A percentile compares a stretch with the other conserved stretches of the same genome.
Evolutionary conservation across 2,113 vertebrate species (phyloP).

Genomic region (Poecilia latipinna): DNA sequence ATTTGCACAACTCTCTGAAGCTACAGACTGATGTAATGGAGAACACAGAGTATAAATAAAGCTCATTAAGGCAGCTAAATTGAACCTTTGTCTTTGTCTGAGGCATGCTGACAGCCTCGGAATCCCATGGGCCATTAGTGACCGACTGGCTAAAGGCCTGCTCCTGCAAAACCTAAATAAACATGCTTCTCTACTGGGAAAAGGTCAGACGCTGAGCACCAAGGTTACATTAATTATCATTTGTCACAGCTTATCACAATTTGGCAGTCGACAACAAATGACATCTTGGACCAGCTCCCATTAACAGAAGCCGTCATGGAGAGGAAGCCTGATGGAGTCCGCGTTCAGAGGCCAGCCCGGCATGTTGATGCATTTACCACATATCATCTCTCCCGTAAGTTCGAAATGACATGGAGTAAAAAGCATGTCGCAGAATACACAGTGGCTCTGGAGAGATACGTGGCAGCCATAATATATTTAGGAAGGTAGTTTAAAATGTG

Average conservation of each 20-base stretch:
- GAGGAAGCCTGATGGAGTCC: constrained; percentile 10
- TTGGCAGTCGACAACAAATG: constrained; percentile 37
- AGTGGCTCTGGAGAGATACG: not conserved
- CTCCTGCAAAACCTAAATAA: constrained; percentile 36
- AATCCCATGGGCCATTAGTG: constrained; percentile 23
- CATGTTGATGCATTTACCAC: constrained; percentile 19
- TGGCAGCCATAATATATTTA: constrained; percentile 48
- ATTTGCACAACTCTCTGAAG: not conserved
- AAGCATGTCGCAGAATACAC: constrained; percentile 8
- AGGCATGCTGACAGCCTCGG: constrained; percentile 36
- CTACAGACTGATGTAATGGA: not conserved
- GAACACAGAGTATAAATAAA: constrained; percentile 11
- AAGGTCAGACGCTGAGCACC: constrained; percentile 42
- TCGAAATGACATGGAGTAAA: constrained; percentile 23
- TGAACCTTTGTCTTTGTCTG: constrained; percentile 11
- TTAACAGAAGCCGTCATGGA: constrained; percentile 12
- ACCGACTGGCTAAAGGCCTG: constrained; percentile 23
- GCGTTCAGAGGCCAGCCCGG: constrained; percentile 19
- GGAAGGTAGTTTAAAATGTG: constrained; percentile 32
- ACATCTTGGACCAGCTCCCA: constrained; percentile 16
- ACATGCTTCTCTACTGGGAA: constrained; percentile 29
- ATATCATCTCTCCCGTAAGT: constrained; percentile 9
- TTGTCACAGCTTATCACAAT: constrained; percentile 53
- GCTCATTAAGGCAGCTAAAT: constrained; percentile 9
- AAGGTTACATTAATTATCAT: constrained; percentile 56